Conservation (phyloP, 2,797 vertebrate genomes). For the Xenopus petersii region DNA sequence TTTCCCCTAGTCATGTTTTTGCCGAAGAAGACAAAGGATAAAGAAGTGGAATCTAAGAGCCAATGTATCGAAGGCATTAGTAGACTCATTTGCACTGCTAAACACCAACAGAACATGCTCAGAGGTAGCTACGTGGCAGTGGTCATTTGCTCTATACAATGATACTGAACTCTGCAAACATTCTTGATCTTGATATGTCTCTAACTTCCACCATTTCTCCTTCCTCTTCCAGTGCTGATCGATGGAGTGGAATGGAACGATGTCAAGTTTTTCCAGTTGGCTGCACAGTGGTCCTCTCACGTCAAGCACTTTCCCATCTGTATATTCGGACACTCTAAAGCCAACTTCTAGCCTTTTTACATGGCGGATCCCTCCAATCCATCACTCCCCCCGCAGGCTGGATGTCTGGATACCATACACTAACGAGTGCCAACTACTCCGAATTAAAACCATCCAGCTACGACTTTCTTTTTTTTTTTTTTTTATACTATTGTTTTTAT, state of each 20-base stretch:
- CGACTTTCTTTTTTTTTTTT: conserved; percentile 15
- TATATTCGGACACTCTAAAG: conserved; percentile 91
- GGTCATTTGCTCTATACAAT: too few species aligned
- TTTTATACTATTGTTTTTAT: conserved; percentile 38
- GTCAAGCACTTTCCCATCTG: conserved; percentile 98
- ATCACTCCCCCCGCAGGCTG: conserved; percentile 37
- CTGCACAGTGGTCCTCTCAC: conserved; percentile 96
- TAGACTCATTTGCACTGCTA: conserved; percentile 95
- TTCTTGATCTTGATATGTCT: too few species aligned
- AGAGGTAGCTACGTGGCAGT: conserved; percentile 59
- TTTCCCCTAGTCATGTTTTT: conserved; percentile 90
- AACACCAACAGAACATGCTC: conserved; percentile 97
- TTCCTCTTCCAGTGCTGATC: conserved; percentile 77
- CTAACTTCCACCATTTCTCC: conserved; percentile 19
- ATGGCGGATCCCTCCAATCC: not conserved
- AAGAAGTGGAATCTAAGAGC: conserved; percentile 91
- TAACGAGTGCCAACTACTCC: conserved; percentile 57
- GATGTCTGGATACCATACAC: conserved; percentile 56
- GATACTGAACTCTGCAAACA: too few species aligned
- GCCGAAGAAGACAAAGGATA: conserved; percentile 97
- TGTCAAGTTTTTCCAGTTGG: conserved; percentile 97
- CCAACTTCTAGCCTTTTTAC: conserved; percentile 72
- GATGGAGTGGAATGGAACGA: conserved; percentile 97
- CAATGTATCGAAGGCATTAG: conserved; percentile 97
- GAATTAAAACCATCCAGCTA: conserved; percentile 27